Evolutionary conservation across 2,797 vertebrate genomes (phyloP).

Genomic region (Apodemus agrarius): DNA sequence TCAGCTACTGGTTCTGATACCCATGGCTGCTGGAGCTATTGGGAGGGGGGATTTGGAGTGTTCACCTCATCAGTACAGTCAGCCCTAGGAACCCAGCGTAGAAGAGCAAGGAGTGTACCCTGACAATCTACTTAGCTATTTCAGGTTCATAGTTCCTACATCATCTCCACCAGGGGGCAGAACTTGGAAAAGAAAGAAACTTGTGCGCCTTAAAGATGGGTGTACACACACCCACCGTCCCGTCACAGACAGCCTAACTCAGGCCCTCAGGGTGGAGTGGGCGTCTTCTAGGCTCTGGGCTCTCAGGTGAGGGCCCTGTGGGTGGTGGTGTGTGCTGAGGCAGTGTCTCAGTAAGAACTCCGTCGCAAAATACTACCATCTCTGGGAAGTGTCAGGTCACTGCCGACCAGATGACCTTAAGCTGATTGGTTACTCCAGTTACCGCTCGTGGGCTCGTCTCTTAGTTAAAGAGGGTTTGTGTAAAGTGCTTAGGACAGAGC

Average conservation of each 20-base stretch:
- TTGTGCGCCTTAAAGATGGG: neutral
- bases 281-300: neutral
- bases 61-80: neutral
- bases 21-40: neutral
- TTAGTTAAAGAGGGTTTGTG: neutral
- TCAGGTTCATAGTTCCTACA: constrained; percentile 2
- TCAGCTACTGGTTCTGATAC: neutral
- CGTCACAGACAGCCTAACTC: neutral
- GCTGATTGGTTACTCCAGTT: neutral
- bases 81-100: neutral
- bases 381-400: neutral
- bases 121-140: neutral
- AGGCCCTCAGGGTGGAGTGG: neutral
- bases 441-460: neutral
- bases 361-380: neutral
- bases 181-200: constrained; percentile 54
- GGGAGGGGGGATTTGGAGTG: neutral
- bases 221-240: neutral
- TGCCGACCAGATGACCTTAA: neutral
- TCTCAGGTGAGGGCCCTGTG: neutral
- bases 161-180: constrained; percentile 78
- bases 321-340: neutral
- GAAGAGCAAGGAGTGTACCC: neutral
- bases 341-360: neutral
- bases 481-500: neutral